Evolutionary conservation across 37 sponge, comb jelly and placozoan species (phyloP).

Genomic region (Diacarnus erythraeanus): DNA sequence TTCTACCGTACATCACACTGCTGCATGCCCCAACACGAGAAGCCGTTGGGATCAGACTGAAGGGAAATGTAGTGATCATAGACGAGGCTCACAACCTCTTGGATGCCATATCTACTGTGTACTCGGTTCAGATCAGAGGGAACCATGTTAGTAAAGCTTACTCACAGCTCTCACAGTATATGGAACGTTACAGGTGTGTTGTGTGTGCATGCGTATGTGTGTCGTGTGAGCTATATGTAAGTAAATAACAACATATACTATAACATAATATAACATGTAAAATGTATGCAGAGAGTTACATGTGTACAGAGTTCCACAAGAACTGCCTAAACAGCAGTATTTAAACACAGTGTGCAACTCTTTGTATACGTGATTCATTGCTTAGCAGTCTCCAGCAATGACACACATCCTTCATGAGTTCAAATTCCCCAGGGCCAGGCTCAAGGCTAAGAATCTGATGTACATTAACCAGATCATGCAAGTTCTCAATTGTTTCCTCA

Average conservation of each 20-base stretch:
- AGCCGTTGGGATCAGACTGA: constrained; percentile 82
- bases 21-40: constrained; percentile 83
- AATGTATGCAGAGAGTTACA: too few species aligned
- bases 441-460: constrained; percentile 95
- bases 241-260: too few species aligned
- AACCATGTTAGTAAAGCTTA: constrained; percentile 73
- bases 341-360: too few species aligned
- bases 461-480: constrained; percentile 89
- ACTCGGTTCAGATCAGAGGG: constrained; percentile 79
- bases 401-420: too few species aligned
- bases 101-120: constrained; percentile 86
- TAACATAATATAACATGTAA: too few species aligned
- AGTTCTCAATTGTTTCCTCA: constrained; percentile 64
- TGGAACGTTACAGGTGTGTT: constrained; percentile 67
- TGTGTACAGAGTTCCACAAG: too few species aligned
- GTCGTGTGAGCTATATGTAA: too few species aligned
- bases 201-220: too few species aligned
- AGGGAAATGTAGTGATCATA: constrained; percentile 91
- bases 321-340: too few species aligned
- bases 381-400: too few species aligned
- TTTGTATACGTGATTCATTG: too few species aligned
- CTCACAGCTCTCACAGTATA: constrained; percentile 75
- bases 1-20: constrained; percentile 94
- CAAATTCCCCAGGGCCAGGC: constrained; percentile 40
- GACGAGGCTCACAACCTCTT: constrained; percentile 99